Evolutionary conservation across 2,797 vertebrate genomes (phyloP), one percentile per base, ranked within the genome.

Genomic region (Sandelia bainsii): DNA sequence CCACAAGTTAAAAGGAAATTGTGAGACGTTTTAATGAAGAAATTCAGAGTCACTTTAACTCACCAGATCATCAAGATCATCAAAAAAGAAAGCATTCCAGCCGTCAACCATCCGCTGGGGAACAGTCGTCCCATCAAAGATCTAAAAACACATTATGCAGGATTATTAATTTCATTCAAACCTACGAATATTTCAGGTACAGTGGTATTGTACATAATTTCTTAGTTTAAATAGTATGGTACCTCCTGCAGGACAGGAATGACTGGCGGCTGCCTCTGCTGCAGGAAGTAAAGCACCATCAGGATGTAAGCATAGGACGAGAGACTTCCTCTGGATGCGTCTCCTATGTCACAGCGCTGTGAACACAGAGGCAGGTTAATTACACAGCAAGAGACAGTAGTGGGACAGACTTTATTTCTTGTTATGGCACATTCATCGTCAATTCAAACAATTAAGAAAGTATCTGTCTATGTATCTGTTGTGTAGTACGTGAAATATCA

Each of bases 251-350:
- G 94, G 82, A 99, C 97, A 13, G 98, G 98, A 60, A 99, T 97
- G 82, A 99, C 97, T 0, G 98, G 97, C 13, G 97, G 97, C 75
- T 96, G 95, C 84, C 97, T 95, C 92, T 99, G 98, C 92, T 99
- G 98, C 51, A 99, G 95, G 81, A 98, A 99, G 93, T 99, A 99
- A 70, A 99, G 94, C 90, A 99, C 97, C 98, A 99, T 99, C 75
- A 99, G 97, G 85, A 99, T 99, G 89, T 99, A 99, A 17, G 98
- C 98, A 27, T 99, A 99, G 0, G 98, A 99, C 1, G 98, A 99
- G 22, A 99, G 95, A 77, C 98, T 99, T 81, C 98, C 98, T 83
- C 98, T 95, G 79, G 98, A 99, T 10, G 98, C 98, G 42, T 99
- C 98, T 1, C 98, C 98, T 23, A 99, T 99, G 92, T 99, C 98